These are phyloP conservation scores for Phasianus colchicus DNA, from an alignment of 2,113 vertebrate species.

Conservation along the genomic window DNA sequence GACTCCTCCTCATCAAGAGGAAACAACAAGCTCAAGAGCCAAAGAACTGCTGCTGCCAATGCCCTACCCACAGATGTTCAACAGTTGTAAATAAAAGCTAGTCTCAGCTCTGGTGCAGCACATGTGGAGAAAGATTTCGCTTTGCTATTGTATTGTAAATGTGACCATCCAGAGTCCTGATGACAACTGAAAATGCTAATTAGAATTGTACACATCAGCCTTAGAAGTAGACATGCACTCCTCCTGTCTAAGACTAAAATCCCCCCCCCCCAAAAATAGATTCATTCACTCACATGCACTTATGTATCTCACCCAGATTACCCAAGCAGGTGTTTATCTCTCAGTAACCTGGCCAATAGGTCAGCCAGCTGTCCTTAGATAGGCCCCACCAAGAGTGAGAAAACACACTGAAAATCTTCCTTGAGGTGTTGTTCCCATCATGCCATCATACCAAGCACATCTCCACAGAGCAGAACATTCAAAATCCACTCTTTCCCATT, in stretches of 20 bases:
- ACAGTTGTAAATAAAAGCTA: not conserved
- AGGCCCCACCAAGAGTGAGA: not conserved
- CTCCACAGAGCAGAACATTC: not conserved
- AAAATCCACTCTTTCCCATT: not conserved
- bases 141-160: not conserved
- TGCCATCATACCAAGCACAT: not conserved
- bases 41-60: not conserved
- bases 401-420: not conserved
- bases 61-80: slow-evolving; percentile 31
- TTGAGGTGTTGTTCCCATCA: not conserved
- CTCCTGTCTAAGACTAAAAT: not conserved
- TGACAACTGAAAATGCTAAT: not conserved
- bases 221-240: not conserved
- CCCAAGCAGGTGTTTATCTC: not conserved
- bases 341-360: not conserved
- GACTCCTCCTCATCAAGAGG: not conserved
- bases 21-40: not conserved
- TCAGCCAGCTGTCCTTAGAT: not conserved
- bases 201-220: not conserved
- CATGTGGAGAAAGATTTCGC: not conserved
- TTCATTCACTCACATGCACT: too few relatives aligned
- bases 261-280: not conserved
- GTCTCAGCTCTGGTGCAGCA: not conserved
- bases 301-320: not conserved
- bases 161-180: not conserved